Evolutionary conservation across 2,113 vertebrate species (phyloP).

Genomic region (Lucifuga dentata): DNA sequence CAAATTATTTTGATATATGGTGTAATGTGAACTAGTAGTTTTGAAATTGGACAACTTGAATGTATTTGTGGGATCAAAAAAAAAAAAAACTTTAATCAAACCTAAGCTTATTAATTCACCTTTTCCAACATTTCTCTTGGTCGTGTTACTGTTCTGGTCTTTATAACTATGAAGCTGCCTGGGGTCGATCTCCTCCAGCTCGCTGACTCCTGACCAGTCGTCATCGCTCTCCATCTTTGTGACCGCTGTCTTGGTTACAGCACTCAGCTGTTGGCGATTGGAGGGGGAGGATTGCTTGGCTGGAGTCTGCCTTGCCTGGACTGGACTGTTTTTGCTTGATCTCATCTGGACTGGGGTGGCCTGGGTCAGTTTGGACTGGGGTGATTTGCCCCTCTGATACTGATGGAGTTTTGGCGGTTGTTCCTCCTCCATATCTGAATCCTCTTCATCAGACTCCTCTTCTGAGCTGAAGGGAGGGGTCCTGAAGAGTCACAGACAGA

Average conservation of each 20-base stretch:
- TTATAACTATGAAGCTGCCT: conserved; percentile 57
- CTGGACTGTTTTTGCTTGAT: conserved; percentile 26
- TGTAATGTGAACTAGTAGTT: neutral
- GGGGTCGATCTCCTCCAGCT: conserved; percentile 77
- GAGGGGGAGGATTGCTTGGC: conserved; percentile 6
- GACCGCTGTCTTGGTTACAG: conserved; percentile 53
- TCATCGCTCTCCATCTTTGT: conserved; percentile 69
- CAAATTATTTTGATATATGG: too few relatives aligned
- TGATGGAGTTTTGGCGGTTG: conserved; percentile 22
- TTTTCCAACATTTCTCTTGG: conserved; percentile 70
- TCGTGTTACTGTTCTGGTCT: conserved; percentile 74
- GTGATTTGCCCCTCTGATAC: conserved; percentile 59
- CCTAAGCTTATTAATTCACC: too few relatives aligned
- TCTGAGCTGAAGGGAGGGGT: conserved; percentile 91
- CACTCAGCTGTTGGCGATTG: conserved; percentile 44
- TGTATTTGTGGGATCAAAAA: too few relatives aligned
- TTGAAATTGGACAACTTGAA: neutral
- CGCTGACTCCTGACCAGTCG: conserved; percentile 76
- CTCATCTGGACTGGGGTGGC: conserved; percentile 26
- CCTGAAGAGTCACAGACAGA: conserved; percentile 71
- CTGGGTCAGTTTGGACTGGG: conserved; percentile 24
- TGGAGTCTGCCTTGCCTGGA: conserved; percentile 34
- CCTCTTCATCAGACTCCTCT: conserved; percentile 85
- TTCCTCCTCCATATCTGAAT: conserved; percentile 75
- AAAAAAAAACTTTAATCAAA: too few relatives aligned